Evolutionary conservation across 2,113 vertebrate species (phyloP).

Genomic region (Sorex fumeus): DNA sequence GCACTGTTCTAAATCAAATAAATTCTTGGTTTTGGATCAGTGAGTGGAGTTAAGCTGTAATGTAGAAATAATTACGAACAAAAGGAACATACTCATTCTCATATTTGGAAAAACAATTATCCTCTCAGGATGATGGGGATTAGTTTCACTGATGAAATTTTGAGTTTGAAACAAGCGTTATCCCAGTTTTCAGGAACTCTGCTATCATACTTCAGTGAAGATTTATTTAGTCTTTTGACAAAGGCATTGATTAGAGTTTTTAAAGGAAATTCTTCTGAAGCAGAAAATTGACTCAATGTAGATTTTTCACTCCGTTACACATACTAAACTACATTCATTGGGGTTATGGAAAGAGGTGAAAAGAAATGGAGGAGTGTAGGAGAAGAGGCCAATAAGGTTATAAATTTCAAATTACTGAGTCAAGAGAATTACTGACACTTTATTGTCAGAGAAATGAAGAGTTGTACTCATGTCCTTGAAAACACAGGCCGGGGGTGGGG

Average conservation of each 20-base stretch:
- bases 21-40: slow-evolving; percentile 9
- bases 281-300: slow-evolving; percentile 79
- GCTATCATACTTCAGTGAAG: slow-evolving; percentile 31
- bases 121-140: slow-evolving; percentile 1
- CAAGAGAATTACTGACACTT: slow-evolving; percentile 51
- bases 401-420: slow-evolving; percentile 71
- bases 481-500: background rate
- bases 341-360: slow-evolving; percentile 52
- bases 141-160: slow-evolving; percentile 55
- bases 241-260: slow-evolving; percentile 31
- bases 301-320: slow-evolving; percentile 78
- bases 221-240: slow-evolving; percentile 65
- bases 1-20: background rate
- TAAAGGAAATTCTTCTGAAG: slow-evolving; percentile 70
- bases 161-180: slow-evolving; percentile 16
- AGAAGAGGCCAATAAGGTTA: slow-evolving; percentile 48
- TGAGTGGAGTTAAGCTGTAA: slow-evolving; percentile 1
- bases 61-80: slow-evolving; percentile 32
- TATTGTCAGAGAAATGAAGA: slow-evolving; percentile 56
- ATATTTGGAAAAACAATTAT: slow-evolving; percentile 37
- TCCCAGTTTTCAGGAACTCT: slow-evolving; percentile 41
- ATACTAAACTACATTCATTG: slow-evolving; percentile 72
- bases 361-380: slow-evolving; percentile 61
- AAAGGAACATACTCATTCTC: slow-evolving; percentile 17
- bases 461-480: slow-evolving; percentile 48